Base-by-base conservation (phyloP, 2,888 invertebrate genomes). In the Caenorhabditis sp. region DNA sequence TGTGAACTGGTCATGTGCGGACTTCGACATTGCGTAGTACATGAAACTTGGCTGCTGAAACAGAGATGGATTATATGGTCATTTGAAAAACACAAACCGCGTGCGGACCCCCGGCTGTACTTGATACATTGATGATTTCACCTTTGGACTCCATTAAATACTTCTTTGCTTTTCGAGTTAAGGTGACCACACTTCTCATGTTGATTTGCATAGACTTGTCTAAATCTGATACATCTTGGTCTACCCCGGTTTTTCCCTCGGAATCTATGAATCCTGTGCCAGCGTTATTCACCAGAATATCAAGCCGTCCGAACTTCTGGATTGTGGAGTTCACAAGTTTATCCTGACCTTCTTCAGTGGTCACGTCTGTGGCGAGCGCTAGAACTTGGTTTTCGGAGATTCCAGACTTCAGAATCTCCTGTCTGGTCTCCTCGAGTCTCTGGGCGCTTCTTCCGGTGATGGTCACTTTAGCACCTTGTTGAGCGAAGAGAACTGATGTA, bases 81-180 rank as follows among this genome's bases (percentile, higher is more conserved):
- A n/a, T n/a, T n/a, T n/a, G n/a, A n/a, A n/a, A n/a, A n/a, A n/a
- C n/a, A 49, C 79, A 35, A 7, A 80, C 79, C 64, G 72, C 79
- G 24, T 72, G 79, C 35, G 72, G 72, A 44, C 79, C 79, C 0
- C 56, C 70, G 8, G 44, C 72, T 16, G 72, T 72, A 26, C 72
- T 80, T 22, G 79, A 80, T 1, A 80, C 79, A 59, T 80, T 80
- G 12, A 80, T 64, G 19, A 73, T 73, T 35, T 80, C 80, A 44
- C 80, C 68, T 14, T 72, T 66, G 0, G 51, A 22, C 3, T 66
- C 41, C 14, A 51, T 63, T 68, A 73, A 58, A 35, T 80, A 58
- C 16, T 41, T 54, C 24, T 59, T 73, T 10, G 80, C 49, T 31
- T 73, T 73, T 49, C 66, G 56, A 10, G 66, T 72, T 58, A 80